phyloP scores from a whole-genome alignment of 2,797 vertebrate species.

The Streptopelia turtur region DNA sequence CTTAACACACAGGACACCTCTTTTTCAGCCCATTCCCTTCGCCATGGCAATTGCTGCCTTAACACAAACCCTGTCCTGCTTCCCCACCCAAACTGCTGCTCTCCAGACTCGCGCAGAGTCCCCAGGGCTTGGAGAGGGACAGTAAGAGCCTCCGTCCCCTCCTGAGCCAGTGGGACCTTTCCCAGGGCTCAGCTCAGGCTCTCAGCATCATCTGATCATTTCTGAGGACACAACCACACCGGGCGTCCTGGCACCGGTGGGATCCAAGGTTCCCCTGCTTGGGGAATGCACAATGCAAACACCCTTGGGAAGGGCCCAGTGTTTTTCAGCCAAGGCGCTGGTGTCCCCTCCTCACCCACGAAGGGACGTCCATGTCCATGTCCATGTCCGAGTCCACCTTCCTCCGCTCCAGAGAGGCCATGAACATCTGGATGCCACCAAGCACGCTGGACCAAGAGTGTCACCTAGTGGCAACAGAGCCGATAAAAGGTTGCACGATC shows the following conservation, averaged over 20 bases:
- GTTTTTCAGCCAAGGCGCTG: background rate
- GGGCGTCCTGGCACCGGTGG: rapidly evolving
- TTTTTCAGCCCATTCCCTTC: background rate
- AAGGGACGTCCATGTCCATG: background rate
- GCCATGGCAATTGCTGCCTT: background rate
- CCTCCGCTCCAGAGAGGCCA: background rate
- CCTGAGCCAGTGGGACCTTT: background rate
- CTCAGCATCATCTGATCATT: rapidly evolving
- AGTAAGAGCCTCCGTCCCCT: rapidly evolving
- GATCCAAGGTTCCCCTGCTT: background rate
- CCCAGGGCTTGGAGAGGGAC: background rate
- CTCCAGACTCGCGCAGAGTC: background rate
- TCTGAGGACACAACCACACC: background rate
- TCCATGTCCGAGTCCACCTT: rapidly evolving
- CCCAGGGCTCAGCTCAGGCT: background rate
- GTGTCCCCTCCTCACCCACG: background rate
- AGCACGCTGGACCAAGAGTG: background rate
- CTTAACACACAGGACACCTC: background rate
- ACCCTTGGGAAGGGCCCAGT: background rate
- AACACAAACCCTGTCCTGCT: rapidly evolving
- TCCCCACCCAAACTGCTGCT: background rate
- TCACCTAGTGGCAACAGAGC: conserved; percentile 35
- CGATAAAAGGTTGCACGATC: rapidly evolving
- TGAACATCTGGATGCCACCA: background rate
- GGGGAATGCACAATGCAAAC: background rate